Evolutionary conservation across 2,888 invertebrate species (phyloP).

Genomic region (Phoenoteleia sp.): DNA sequence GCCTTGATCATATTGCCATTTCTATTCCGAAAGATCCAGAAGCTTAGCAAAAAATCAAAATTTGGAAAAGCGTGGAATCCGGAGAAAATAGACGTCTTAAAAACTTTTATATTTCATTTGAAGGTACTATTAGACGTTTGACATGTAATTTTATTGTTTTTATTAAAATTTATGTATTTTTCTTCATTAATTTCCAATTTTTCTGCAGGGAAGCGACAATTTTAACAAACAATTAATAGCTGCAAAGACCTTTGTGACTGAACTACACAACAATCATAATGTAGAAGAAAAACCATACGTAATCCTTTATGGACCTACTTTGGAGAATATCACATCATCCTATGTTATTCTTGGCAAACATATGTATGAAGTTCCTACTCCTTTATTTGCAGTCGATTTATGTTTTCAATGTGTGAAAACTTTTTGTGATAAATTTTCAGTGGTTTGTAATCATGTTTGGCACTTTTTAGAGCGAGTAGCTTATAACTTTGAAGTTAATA

Average conservation of each 20-base stretch:
- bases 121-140: neutral
- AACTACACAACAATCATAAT: constrained; percentile 35
- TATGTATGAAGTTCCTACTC: constrained; percentile 28
- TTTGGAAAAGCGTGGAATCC: constrained; percentile 15
- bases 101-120: constrained; percentile 7
- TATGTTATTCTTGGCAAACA: constrained; percentile 30
- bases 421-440: constrained; percentile 39
- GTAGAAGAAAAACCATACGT: constrained; percentile 48
- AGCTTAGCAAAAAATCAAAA: constrained; percentile 14
- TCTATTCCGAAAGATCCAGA: constrained; percentile 24
- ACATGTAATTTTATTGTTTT: neutral
- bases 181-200: neutral
- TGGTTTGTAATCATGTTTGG: constrained; percentile 58
- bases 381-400: constrained; percentile 46
- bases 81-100: constrained; percentile 6
- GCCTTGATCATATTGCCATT: constrained; percentile 22
- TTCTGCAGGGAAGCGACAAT: constrained; percentile 35
- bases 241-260: neutral
- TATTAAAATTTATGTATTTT: neutral
- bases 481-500: constrained; percentile 33
- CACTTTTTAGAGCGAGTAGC: constrained; percentile 49
- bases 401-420: constrained; percentile 58
- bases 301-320: constrained; percentile 51
- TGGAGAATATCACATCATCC: constrained; percentile 39
- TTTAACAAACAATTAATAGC: neutral